Base-by-base conservation (phyloP, 2,888 invertebrate genomes). In the Choristoneura rosaceana region DNA sequence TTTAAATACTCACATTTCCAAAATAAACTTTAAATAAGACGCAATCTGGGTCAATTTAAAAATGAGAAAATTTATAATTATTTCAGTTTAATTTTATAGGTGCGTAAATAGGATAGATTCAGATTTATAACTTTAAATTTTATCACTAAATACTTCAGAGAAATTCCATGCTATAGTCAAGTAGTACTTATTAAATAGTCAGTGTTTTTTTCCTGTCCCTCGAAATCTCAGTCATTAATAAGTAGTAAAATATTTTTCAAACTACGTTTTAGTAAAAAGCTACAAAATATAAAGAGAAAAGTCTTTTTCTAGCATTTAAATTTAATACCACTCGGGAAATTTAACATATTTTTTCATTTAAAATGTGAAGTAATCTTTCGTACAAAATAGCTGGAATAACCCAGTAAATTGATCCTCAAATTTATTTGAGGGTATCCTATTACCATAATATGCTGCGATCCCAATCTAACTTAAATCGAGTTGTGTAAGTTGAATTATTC, bases 381-480 rank as follows among this genome's bases (percentile, higher is more conserved):
- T 45, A 25, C 25, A 8, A 45, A 62, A 62, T 62, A 62, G 41
- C 43, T 43, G 14, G 59, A 58, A 61, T 41, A 17, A 4, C 25
- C 10, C n/a, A 38, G 59, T 67, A 60, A 68, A 68, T 60, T 17
- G 17, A 61, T 17, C 34, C 62, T 8, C 33, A 45, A 64, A 64
- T 64, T 64, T 50, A 50, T 64, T 64, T 64, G 38, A 38, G 60
- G 41, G 38, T 47, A 47, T n/a, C 50, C 61, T 58, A 41, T 50
- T 52, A 62, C 50, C 64, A 64, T 69, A 62, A 62, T 62, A 69
- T 69, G 15, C 50, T 15, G 17, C 38, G 61, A 62, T 61, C 62
- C 52, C 61, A 25, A 55, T 61, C 43, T 43, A 55, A 62, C 43
- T 62, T 69, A 62, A 69, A 69, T 69, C 62, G 69, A 69, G 69